Evolutionary conservation across 2,113 vertebrate species (phyloP).

Genomic region (Narcine bancroftii): DNA sequence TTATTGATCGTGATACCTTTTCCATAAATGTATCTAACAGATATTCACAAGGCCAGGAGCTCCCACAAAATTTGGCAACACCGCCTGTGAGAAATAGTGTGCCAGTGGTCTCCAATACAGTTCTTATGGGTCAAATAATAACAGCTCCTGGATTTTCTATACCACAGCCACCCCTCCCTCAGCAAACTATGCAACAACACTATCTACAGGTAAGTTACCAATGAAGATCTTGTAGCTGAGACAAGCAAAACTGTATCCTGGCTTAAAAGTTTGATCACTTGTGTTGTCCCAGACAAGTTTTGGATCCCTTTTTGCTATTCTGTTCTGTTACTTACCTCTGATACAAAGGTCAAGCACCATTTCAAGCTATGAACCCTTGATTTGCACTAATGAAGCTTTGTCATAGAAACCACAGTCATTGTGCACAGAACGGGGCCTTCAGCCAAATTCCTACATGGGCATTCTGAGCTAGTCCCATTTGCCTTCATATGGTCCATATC

Average conservation of each 20-base stretch:
- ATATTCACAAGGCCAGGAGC: conserved; percentile 54
- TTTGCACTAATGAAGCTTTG: too few species aligned
- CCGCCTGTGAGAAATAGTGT: conserved; percentile 51
- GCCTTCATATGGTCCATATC: too few species aligned
- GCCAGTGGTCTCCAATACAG: conserved; percentile 44
- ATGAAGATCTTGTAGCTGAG: background rate
- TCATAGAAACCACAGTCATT: too few species aligned
- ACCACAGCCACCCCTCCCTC: conserved; percentile 49
- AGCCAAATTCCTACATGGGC: too few species aligned
- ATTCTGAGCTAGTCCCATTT: too few species aligned
- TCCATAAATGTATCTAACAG: conserved; percentile 43
- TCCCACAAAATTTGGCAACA: conserved; percentile 53
- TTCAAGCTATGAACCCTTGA: background rate
- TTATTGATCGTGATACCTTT: background rate
- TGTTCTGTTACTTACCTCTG: background rate
- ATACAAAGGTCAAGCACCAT: background rate
- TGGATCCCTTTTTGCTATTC: background rate
- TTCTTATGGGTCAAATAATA: conserved; percentile 62
- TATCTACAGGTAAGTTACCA: conserved; percentile 57
- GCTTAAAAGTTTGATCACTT: background rate
- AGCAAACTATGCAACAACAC: conserved; percentile 59
- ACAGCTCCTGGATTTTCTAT: conserved; percentile 55
- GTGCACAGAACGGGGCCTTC: too few species aligned
- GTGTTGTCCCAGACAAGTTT: background rate
- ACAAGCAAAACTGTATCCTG: background rate